A percentile compares a stretch with the other conserved stretches of the same genome.
Evolutionary conservation across 2,797 vertebrate species (phyloP).

Genomic region (Eospalax fontanierii): DNA sequence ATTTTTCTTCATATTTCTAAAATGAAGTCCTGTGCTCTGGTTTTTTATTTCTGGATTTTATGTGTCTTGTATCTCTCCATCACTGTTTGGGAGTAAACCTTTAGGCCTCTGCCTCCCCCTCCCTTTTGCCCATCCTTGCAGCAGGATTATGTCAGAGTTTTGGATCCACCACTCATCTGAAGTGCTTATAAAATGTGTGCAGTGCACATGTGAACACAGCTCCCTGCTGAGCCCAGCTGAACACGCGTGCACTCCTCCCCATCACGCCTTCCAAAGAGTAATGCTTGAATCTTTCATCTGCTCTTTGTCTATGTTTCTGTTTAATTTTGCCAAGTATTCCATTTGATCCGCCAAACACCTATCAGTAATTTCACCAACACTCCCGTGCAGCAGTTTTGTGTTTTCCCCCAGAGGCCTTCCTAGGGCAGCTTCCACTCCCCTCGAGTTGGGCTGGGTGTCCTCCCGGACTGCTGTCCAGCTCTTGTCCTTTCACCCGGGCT

Average conservation of each 20-base stretch:
- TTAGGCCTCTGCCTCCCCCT: not conserved
- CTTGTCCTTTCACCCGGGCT: not conserved
- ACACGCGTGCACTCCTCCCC: not conserved
- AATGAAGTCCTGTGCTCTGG: not conserved
- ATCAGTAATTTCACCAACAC: constrained; percentile 49
- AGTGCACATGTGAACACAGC: constrained; percentile 2
- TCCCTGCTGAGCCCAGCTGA: not conserved
- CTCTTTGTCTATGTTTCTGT: constrained; percentile 47
- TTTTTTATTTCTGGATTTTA: constrained; percentile 37
- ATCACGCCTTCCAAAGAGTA: constrained; percentile 11
- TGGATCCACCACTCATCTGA: not conserved
- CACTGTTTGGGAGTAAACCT: not conserved
- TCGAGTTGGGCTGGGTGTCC: not conserved
- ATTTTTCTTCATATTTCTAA: constrained; percentile 39
- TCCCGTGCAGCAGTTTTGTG: constrained; percentile 32
- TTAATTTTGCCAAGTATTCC: constrained; percentile 17
- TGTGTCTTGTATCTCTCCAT: not conserved
- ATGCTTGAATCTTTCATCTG: constrained; percentile 63
- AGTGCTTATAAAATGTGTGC: not conserved
- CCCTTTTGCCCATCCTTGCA: not conserved
- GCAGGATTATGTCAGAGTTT: not conserved
- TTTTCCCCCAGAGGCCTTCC: constrained; percentile 4
- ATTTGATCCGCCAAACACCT: constrained; percentile 25
- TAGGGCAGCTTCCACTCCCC: not conserved
- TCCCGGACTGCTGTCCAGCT: not conserved